phyloP scores from a whole-genome alignment of 1,140 invertebrate species.

The Vanessa tameamea region DNA sequence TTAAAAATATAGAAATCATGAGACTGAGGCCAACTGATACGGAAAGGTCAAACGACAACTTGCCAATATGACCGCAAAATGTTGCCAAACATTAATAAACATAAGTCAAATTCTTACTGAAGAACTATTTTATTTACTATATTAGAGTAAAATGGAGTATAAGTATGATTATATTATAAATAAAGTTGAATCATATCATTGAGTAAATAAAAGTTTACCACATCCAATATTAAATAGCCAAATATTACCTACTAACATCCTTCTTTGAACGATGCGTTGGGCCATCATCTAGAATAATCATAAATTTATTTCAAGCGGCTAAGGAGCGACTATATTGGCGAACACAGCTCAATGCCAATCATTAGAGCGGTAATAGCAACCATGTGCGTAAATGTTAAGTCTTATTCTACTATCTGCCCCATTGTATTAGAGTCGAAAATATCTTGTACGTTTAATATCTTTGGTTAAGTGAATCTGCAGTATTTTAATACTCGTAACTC shows the following conservation, averaged over 20 bases:
- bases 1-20: too few species aligned
- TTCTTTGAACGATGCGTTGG: conserved; percentile 57
- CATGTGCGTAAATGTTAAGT: conserved; percentile 17
- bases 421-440: conserved; percentile 23
- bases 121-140: background rate
- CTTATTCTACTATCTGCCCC: background rate
- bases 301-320: conserved; percentile 59
- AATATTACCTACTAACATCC: conserved; percentile 31
- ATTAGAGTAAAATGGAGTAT: background rate
- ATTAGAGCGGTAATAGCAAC: conserved; percentile 38
- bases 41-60: too few species aligned
- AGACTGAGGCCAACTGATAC: too few species aligned
- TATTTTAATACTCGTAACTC: conserved; percentile 28
- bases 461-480: conserved; percentile 22
- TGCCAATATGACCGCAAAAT: too few species aligned
- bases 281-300: conserved; percentile 62
- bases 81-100: too few species aligned
- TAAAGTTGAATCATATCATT: background rate
- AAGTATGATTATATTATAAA: too few species aligned
- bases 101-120: too few species aligned
- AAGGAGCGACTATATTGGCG: conserved; percentile 43
- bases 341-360: conserved; percentile 47
- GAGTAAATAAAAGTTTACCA: conserved; percentile 7
- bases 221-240: conserved; percentile 15
- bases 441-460: background rate